phyloP scores from a whole-genome alignment of 2,113 vertebrate genomes.

The Talpa occidentalis region DNA sequence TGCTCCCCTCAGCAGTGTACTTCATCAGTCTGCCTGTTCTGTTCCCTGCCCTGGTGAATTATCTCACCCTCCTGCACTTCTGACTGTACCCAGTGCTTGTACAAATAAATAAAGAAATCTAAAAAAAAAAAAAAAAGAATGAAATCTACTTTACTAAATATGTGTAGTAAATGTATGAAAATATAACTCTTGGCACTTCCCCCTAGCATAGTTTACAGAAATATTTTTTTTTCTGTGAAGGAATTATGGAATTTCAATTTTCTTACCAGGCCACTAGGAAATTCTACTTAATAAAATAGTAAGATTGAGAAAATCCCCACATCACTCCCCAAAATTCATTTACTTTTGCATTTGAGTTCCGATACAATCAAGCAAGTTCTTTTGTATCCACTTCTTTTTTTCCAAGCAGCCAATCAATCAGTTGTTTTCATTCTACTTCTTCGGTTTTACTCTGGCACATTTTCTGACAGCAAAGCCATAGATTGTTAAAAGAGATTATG shows the following conservation, averaged over 20 bases:
- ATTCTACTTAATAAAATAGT: conserved; percentile 46
- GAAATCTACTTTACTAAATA: conserved; percentile 2
- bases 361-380: neutral
- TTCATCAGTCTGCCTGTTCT: too few relatives aligned
- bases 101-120: too few relatives aligned
- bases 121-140: too few relatives aligned
- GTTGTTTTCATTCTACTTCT: neutral
- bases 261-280: conserved; percentile 50
- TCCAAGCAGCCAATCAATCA: neutral
- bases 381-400: neutral
- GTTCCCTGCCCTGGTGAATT: too few relatives aligned
- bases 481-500: neutral
- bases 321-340: neutral
- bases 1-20: too few relatives aligned
- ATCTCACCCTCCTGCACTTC: too few relatives aligned
- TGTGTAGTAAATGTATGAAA: conserved; percentile 24
- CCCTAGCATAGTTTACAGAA: conserved; percentile 58
- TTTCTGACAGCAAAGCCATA: neutral
- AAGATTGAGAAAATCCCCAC: conserved; percentile 46
- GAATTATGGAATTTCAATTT: conserved; percentile 48
- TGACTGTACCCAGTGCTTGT: too few relatives aligned
- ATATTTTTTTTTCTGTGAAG: neutral
- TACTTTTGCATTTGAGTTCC: conserved; percentile 23
- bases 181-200: neutral
- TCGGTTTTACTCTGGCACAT: neutral